Evolutionary conservation across 2,113 vertebrate genomes (phyloP).

Genomic region (Accipiter virgatus): DNA sequence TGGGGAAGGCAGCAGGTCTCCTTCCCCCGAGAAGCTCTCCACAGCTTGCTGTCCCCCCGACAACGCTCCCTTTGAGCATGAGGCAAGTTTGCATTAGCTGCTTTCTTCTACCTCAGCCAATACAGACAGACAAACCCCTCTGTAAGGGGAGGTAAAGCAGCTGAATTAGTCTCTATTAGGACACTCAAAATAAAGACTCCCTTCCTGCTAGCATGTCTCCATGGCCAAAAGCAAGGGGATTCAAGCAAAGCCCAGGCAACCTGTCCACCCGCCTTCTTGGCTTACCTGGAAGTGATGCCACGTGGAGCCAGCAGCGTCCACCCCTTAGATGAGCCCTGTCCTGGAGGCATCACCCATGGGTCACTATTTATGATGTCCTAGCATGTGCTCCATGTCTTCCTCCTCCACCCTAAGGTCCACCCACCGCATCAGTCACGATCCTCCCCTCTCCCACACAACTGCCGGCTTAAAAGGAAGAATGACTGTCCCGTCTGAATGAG

Average conservation of each 20-base stretch:
- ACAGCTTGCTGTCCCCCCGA: rapidly evolving
- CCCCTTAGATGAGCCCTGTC: not conserved
- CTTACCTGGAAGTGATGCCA: not conserved
- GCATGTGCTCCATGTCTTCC: not conserved
- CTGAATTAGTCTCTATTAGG: not conserved
- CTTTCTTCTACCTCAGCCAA: not conserved
- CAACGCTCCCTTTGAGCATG: not conserved
- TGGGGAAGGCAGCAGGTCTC: not conserved
- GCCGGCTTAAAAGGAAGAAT: not conserved
- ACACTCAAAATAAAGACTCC: not conserved
- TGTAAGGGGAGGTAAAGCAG: not conserved
- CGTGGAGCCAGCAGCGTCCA: not conserved
- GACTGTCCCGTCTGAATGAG: not conserved
- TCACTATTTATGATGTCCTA: slow-evolving; percentile 8
- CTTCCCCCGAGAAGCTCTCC: not conserved
- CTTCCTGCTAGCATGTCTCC: not conserved
- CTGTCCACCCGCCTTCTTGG: not conserved
- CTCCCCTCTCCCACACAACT: not conserved
- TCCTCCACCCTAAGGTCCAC: not conserved
- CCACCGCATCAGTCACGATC: not conserved
- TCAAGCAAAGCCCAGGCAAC: not conserved
- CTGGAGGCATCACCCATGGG: not conserved
- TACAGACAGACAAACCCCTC: not conserved
- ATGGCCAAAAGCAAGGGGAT: not conserved
- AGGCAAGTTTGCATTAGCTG: not conserved